These are phyloP conservation scores for Urechis unicinctus DNA, from an alignment of 2,888 invertebrate genomes.

Conservation along the genomic window DNA sequence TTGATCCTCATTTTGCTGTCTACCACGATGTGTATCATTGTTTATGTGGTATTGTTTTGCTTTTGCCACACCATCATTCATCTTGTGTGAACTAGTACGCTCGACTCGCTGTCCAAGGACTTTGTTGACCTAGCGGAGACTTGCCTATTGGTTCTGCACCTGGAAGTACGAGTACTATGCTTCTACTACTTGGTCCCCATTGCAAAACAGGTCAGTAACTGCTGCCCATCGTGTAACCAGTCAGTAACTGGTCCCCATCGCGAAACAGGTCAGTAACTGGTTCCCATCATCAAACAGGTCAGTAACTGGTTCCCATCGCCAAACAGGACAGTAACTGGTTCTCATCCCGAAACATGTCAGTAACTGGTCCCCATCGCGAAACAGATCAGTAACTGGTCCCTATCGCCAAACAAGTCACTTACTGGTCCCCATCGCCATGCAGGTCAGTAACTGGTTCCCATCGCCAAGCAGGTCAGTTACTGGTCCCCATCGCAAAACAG, in stretches of 20 bases:
- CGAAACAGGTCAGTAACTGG: slow-evolving; percentile 31
- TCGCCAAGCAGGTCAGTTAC: slow-evolving; percentile 44
- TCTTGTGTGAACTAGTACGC: slow-evolving; percentile 8
- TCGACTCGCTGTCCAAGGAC: slow-evolving; percentile 18
- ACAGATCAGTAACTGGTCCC: too few species aligned
- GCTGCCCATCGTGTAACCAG: too few species aligned
- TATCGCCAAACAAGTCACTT: too few species aligned
- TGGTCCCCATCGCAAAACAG: slow-evolving; percentile 58
- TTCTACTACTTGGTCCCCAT: slow-evolving; percentile 80
- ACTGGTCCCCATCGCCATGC: slow-evolving; percentile 60
- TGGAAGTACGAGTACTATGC: slow-evolving; percentile 92
- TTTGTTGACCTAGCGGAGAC: slow-evolving; percentile 20
- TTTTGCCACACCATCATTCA: too few species aligned
- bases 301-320: slow-evolving; percentile 67
- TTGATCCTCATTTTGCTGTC: too few species aligned
- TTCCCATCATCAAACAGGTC: too few species aligned
- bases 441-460: slow-evolving; percentile 63
- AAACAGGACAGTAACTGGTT: slow-evolving; percentile 20
- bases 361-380: slow-evolving; percentile 65
- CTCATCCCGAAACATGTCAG: too few species aligned
- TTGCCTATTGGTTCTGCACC: slow-evolving; percentile 81
- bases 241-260: slow-evolving; percentile 69
- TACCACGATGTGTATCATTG: too few species aligned
- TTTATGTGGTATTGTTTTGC: too few species aligned
- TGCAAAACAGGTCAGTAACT: slow-evolving; percentile 32